These are phyloP conservation scores for Cerastis leucographa DNA, from an alignment of 2,888 invertebrate genomes.

Conservation along the genomic window DNA sequence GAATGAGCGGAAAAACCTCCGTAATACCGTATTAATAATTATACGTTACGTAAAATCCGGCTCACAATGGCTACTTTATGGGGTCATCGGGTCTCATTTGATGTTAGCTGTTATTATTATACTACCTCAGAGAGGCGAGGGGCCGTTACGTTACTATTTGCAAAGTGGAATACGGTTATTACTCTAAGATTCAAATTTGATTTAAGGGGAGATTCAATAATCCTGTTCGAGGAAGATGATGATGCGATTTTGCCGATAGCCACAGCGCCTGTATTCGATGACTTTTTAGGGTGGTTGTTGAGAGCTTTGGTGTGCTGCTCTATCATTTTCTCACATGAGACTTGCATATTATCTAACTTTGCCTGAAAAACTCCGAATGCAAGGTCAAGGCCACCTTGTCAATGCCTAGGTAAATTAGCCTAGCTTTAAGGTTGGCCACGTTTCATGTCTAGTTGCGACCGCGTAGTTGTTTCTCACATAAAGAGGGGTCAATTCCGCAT, in stretches of 20 bases:
- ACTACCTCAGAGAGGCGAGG: too few relatives aligned
- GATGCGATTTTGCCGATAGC: background rate
- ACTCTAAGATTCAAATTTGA: background rate
- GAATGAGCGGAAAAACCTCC: background rate
- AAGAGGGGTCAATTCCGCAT: background rate
- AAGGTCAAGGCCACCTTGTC: background rate
- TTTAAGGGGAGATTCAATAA: background rate
- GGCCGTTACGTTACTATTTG: background rate
- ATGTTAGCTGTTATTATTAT: background rate
- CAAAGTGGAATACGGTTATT: too few relatives aligned
- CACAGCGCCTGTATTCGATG: background rate
- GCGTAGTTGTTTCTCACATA: background rate
- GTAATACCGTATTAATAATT: slow-evolving; percentile 19
- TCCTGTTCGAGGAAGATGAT: background rate
- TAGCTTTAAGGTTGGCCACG: background rate
- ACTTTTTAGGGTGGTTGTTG: background rate
- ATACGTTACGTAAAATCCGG: background rate
- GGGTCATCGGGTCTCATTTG: background rate
- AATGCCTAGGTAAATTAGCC: background rate
- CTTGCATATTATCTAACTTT: background rate
- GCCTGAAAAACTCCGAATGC: background rate
- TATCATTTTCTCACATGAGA: background rate
- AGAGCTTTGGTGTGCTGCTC: background rate
- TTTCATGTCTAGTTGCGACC: background rate
- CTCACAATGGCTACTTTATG: background rate